These are phyloP conservation scores for Yponomeuta sedellus DNA, from an alignment of 2,888 invertebrate genomes.

Conservation along the genomic window DNA sequence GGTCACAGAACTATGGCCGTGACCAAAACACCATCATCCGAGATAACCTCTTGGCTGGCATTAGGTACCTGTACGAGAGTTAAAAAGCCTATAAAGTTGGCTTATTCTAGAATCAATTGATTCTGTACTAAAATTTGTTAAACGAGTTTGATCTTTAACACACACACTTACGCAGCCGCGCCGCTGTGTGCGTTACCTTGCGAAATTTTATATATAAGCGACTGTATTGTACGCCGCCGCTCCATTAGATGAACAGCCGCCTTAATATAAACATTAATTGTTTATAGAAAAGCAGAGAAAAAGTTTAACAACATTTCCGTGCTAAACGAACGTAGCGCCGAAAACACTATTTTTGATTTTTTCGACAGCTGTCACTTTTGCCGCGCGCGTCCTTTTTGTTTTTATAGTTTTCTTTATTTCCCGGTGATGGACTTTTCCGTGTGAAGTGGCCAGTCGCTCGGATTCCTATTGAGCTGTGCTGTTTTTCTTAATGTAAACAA, in stretches of 20 bases:
- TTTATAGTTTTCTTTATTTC: conserved; percentile 4
- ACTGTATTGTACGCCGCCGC: conserved; percentile 20
- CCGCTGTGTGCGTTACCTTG: conserved; percentile 26
- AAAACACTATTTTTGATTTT: background rate
- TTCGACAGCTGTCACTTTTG: background rate
- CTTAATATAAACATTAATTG: conserved; percentile 14
- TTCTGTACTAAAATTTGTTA: background rate
- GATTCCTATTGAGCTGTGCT: background rate
- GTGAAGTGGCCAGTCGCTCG: background rate
- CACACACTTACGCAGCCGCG: conserved; percentile 21
- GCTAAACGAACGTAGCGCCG: background rate
- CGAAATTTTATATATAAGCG: conserved; percentile 37
- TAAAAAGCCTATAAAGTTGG: background rate
- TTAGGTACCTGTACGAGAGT: background rate
- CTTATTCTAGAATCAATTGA: conserved; percentile 4
- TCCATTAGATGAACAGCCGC: conserved; percentile 27
- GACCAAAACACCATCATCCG: too few species aligned
- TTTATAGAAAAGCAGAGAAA: conserved; percentile 14
- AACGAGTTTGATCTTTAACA: conserved; percentile 21
- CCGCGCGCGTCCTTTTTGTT: conserved; percentile 5
- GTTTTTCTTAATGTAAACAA: conserved; percentile 5
- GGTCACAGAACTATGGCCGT: too few species aligned
- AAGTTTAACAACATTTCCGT: background rate
- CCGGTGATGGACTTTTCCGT: background rate
- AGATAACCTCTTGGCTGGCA: too few species aligned